Evolutionary conservation across 2,113 vertebrate genomes (phyloP), one percentile per base, ranked within the genome.

Genomic region (Boulengeromyrus knoepffleri): DNA sequence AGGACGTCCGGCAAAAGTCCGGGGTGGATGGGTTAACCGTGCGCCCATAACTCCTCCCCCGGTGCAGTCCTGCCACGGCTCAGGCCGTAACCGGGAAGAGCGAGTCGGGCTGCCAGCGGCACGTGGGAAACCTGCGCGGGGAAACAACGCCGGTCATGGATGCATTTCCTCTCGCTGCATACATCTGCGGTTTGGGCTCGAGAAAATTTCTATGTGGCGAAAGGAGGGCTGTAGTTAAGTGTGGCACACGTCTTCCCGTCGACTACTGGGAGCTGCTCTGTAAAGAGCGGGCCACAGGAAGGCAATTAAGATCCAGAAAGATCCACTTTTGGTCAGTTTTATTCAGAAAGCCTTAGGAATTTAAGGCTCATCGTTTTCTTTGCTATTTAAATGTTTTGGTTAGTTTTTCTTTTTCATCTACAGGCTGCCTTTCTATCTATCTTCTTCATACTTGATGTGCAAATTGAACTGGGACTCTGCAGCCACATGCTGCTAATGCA

Each of bases 381-480:
- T 49, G n/a, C 39, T 46, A 27, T 27, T 62, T 88, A 88, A 88
- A 17, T 47, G n/a, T 31, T 42, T 88, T 47, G 31, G 49, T 83
- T 83, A 9, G 46, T 52, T 53, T 52, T 89, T n/a, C 27, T 9
- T 80, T 36, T 36, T 27, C 5, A n/a, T 87, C 52, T 8, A 39
- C 17, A 53, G 39, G 15, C 49, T 39, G 47, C n/a, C 8, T n/a
- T 24, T 12, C 70, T 70, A 13, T 5, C 70, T 70, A 13, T 19
- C 2, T 10, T 36, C 17, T 53, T 39, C 19, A 7, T 10, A 42
- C 36, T 12, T 83, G 24, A 52, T 49, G 88, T 89, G 74, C 19
- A 74, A 89, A 89, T 36, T 89, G 88, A 89, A 53, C 47, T n/a
- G 88, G 88, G 74, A 56, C 17, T 83, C 21, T 52, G 27, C 5